Evolutionary conservation across 2,888 invertebrate genomes (phyloP), one percentile per base, ranked within the genome.

Genomic region (Pyrochroa serraticornis): DNA sequence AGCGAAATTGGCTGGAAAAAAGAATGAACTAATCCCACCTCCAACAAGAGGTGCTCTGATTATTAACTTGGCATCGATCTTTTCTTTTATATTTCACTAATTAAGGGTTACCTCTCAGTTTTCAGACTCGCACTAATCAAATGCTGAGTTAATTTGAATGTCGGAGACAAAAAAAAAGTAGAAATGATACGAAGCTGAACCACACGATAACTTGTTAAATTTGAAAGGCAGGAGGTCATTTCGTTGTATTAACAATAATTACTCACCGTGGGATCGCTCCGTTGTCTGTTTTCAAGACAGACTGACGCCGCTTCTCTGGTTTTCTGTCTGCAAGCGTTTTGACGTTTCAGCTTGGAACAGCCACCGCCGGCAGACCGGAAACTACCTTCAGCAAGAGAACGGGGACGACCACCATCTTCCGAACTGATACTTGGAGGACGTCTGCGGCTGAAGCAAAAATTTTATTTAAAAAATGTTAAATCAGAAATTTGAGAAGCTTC

Each of bases 291-390:
- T 36, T 65, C 71, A 9, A 60, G 34, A 37, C 66, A 59, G 10
- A 63, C 57, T 42, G 67, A 53, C 9, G 60, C 50, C 10, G 69
- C 67, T 57, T 75, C 74, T 12, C 79, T 66, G 46, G 64, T 69
- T 60, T 78, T 78, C 60, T 77, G 79, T 54, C 79, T 69, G 65
- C 76, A 76, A 22, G 79, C 79, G 72, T 79, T 78, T 54, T 77
- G 75, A 22, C 78, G 68, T 64, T 76, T 78, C 70, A 79, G 61
- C 71, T 79, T 79, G 66, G 75, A 71, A 67, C 76, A 77, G 54
- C 73, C 76, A 55, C 77, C 71, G 62, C 75, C 76, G 67, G 74
- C 75, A 46, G 74, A 73, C 61, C 76, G 68, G 64, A 76, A 76
- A 62, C 77, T 77, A 33, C 50, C 22, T 43, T 58, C 54, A 32